Percentiles rank a stretch among this genome's conserved stretches.
These are phyloP conservation scores for Heterotis niloticus DNA, from an alignment of 2,113 vertebrate species.

Conservation along the genomic window DNA sequence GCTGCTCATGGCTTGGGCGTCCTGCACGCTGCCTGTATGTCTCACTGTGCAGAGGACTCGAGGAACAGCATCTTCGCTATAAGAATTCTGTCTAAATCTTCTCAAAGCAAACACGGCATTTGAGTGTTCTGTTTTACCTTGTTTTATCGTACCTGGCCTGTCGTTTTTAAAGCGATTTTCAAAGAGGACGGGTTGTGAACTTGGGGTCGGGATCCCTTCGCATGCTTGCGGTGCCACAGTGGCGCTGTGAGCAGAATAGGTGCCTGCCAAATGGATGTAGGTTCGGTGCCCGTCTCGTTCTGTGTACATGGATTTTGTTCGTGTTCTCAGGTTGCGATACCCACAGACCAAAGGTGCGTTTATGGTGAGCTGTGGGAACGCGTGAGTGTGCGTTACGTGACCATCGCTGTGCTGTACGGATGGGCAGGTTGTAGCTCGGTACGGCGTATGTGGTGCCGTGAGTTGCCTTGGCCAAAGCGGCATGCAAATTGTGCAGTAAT, in stretches of 20 bases:
- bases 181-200: neutral
- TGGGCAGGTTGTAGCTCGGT: too few relatives aligned
- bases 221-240: too few relatives aligned
- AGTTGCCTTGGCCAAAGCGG: too few relatives aligned
- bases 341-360: too few relatives aligned
- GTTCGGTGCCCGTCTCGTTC: too few relatives aligned
- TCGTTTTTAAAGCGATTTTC: neutral
- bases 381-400: neutral
- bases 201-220: neutral
- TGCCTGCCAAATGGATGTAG: too few relatives aligned
- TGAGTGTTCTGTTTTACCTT: neutral
- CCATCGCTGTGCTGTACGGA: too few relatives aligned
- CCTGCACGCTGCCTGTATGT: slow-evolving; percentile 54
- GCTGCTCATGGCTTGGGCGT: slow-evolving; percentile 57
- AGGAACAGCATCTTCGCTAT: neutral
- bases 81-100: neutral
- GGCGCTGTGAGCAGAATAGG: too few relatives aligned
- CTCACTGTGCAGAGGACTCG: slow-evolving; percentile 37
- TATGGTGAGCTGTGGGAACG: neutral
- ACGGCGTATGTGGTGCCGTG: too few relatives aligned
- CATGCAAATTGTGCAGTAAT: too few relatives aligned
- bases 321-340: slow-evolving; percentile 39
- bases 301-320: too few relatives aligned
- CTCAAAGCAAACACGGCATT: neutral
- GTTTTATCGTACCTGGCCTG: neutral